Base-by-base conservation (phyloP, 1,140 invertebrate genomes). In the Ctenoplectra terminalis region DNA sequence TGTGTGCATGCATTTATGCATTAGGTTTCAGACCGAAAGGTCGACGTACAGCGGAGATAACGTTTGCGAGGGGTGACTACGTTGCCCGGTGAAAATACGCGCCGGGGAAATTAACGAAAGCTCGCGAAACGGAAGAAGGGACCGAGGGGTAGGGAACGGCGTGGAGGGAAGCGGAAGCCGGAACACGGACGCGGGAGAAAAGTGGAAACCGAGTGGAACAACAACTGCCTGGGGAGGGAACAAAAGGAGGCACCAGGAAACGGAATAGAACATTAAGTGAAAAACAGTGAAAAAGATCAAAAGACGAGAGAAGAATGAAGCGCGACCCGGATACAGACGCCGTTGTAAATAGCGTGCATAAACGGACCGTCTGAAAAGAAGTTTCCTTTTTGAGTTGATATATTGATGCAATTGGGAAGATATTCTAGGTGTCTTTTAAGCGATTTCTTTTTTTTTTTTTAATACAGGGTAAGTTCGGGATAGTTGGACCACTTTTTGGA, bases 231-330 rank as follows among this genome's bases (percentile, higher is more conserved):
- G 46, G 58, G 8, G 23, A 43, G 17, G 34, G 56, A 64, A 82
- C 56, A 84, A 82, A 82, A 72, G 64, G 70, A 78, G 81, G 81
- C 71, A 69, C 61, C 61, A 34, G 64, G 54, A 61, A 69, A 80
- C 31, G 70, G 63, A 81, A 74, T 73, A 66, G 78, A 82, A 83
- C 11, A 66, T 46, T 73, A 13, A 56, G 9, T 20, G 78, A 64
- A 29, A 34, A 26, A 64, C 26, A 64, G 17, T 15, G 48, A 3
- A 7, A 43, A 20, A 56, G 78, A 66, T 64, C 20, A 66, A 66
- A 66, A 64, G 34, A 34, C 40, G 34, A 20, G 43, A 1, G 58
- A 46, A n/a, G 43, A 71, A 48, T 20, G 67, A 61, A 23, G 5
- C 6, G 23, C 6, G 54, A 17, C n/a, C 13, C 1, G 34, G 26